A percentile compares a stretch with the other conserved stretches of the same genome.
These are phyloP conservation scores for Sisor rabdophorus DNA, from an alignment of 2,113 vertebrate genomes.

Conservation along the genomic window DNA sequence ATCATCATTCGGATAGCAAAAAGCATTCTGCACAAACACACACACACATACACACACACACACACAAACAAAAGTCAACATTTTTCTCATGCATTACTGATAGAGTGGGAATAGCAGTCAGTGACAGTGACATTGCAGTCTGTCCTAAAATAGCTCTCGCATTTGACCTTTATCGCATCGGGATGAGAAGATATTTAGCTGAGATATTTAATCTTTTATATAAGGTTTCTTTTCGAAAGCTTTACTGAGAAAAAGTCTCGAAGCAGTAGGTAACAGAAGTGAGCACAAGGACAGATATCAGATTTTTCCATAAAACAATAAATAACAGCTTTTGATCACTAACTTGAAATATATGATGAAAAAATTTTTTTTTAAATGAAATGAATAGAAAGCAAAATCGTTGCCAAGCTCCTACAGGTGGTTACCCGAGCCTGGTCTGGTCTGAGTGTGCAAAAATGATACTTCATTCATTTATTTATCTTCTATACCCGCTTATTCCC, in stretches of 20 bases:
- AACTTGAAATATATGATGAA: too few species aligned
- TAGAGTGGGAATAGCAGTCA: neutral
- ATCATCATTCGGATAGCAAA: neutral
- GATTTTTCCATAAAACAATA: too few species aligned
- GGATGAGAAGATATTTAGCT: slow-evolving; percentile 7
- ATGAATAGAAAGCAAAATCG: too few species aligned
- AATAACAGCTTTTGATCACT: too few species aligned
- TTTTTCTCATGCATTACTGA: neutral
- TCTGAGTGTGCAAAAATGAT: too few species aligned
- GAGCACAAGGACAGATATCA: slow-evolving; percentile 24
- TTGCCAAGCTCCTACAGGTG: too few species aligned
- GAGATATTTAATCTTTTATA: slow-evolving; percentile 5
- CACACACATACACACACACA: neutral
- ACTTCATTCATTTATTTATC: too few species aligned
- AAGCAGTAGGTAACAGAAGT: slow-evolving; percentile 13
- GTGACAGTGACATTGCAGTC: neutral
- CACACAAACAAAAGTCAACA: neutral
- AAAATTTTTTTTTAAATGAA: too few species aligned
- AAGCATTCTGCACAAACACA: neutral
- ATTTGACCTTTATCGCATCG: slow-evolving; percentile 30
- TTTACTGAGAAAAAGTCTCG: slow-evolving; percentile 33
- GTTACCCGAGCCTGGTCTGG: too few species aligned
- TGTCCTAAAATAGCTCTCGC: slow-evolving; percentile 3
- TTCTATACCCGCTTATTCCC: too few species aligned
- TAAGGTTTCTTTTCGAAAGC: neutral